Evolutionary conservation across 2,888 invertebrate genomes (phyloP), one percentile per base, ranked within the genome.

Genomic region (Oasisia sp.): DNA sequence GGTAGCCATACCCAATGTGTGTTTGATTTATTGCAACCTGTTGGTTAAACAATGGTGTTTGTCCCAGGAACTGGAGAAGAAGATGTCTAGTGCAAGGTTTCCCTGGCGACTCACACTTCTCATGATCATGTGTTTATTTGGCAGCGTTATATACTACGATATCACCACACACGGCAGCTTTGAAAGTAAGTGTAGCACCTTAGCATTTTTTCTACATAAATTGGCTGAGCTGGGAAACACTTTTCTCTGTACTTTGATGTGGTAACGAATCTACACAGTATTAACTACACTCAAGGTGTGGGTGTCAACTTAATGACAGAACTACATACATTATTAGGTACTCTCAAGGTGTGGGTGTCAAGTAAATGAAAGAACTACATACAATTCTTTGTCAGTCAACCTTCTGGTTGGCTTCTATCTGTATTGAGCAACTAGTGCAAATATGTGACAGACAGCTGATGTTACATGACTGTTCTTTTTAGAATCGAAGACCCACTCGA

Each of bases 401-500:
- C 0, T 74, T 74, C 19, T 19, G 74, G 7, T 27, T 7, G 74
- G 19, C 74, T 74, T 74, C 19, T 74, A 7, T 4, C 74, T 27
- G 7, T 19, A 14, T 27, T 19, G 14, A 27, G 19, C 5, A 14
- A 74, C 27, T 74, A 74, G 19, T 19, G 27, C 27, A 74, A 5
- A 27, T 74, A 0, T 74, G 74, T 74, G 74, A 19, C 74, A 74
- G 74, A 74, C 7, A 14, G 27, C 3, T 74, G 74, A 74, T 74
- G 27, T 14, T 74, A 27, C 74, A 74, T 74, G 14, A 19, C 44
- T n/a, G 58, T 32, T 14, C 27, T 27, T 92, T 92, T 50, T 56
- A 93, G 93, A 93, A 58, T 93, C 93, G 27, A 74, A 89, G 89
- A 93, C 91, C 32, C 90, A 56, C 32, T 89, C 91, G 56, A 32